phyloP scores from a whole-genome alignment of 2,113 vertebrate species.

The Python bivittatus region DNA sequence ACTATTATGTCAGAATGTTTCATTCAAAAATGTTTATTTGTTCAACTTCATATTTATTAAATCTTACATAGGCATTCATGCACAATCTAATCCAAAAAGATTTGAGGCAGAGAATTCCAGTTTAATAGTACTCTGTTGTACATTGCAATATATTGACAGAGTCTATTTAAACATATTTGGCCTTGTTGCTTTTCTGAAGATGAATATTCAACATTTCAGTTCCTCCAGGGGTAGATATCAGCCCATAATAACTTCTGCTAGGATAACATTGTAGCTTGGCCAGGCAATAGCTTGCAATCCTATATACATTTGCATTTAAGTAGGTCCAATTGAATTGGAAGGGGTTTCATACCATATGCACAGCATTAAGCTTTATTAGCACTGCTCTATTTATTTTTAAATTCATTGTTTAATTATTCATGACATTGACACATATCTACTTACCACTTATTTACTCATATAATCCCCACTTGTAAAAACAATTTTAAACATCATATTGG shows the following conservation, averaged over 20 bases:
- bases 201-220: not conserved
- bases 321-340: no score
- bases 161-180: not conserved
- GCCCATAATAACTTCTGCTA: no score
- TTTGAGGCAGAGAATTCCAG: not conserved
- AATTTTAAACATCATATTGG: not conserved
- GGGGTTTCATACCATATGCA: no score
- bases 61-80: not conserved
- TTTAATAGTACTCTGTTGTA: not conserved
- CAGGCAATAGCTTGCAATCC: not conserved
- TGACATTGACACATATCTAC: not conserved
- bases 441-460: not conserved
- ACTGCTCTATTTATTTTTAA: not conserved
- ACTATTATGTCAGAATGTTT: not conserved
- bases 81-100: not conserved
- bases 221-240: not conserved
- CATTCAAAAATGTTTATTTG: not conserved
- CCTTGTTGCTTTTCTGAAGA: not conserved
- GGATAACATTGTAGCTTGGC: no score
- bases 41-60: not conserved
- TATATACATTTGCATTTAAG: no score
- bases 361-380: no score
- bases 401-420: not conserved
- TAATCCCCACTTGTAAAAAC: not conserved
- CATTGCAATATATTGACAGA: not conserved